A percentile compares a stretch with the other conserved stretches of the same genome.
phyloP scores from a whole-genome alignment of 1,140 invertebrate species.

The Laupala kohalensis region DNA sequence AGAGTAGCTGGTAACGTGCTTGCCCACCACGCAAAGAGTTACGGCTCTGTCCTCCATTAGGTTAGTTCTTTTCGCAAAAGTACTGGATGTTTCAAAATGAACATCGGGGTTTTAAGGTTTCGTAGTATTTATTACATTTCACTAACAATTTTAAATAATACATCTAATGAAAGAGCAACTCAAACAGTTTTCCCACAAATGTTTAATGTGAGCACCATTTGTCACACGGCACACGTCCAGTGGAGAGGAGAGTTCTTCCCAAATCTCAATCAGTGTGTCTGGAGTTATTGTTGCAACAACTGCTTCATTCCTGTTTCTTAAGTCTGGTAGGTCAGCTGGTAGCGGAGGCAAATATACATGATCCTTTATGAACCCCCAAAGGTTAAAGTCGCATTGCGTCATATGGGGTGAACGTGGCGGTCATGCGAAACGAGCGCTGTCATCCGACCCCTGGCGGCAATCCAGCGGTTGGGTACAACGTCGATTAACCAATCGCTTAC shows the following conservation, averaged over 20 bases:
- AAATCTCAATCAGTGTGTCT: not conserved
- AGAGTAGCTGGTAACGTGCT: no score
- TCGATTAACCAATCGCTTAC: slow-evolving; percentile 22
- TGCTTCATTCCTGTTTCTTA: not conserved
- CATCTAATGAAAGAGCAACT: not conserved
- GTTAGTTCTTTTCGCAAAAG: no score
- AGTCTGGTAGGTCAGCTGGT: slow-evolving; percentile 5
- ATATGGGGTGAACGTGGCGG: slow-evolving; percentile 1
- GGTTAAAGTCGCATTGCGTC: not conserved
- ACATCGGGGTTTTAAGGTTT: slow-evolving; percentile 3
- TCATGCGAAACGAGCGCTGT: not conserved
- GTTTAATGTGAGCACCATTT: not conserved
- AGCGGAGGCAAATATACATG: slow-evolving; percentile 5
- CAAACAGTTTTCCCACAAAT: no score
- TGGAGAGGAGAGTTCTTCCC: slow-evolving; percentile 1
- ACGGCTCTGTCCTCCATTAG: no score
- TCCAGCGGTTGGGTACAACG: slow-evolving; percentile 26
- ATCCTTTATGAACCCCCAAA: slow-evolving; percentile 16
- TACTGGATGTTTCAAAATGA: slow-evolving; percentile 2
- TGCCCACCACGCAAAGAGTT: no score
- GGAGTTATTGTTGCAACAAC: not conserved
- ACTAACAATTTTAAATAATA: not conserved
- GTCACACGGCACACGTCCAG: not conserved
- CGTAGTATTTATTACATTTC: slow-evolving; percentile 1
- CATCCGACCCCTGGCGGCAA: slow-evolving; percentile 20